Evolutionary conservation across 2,113 vertebrate genomes (phyloP).

Genomic region (Calonectris borealis): DNA sequence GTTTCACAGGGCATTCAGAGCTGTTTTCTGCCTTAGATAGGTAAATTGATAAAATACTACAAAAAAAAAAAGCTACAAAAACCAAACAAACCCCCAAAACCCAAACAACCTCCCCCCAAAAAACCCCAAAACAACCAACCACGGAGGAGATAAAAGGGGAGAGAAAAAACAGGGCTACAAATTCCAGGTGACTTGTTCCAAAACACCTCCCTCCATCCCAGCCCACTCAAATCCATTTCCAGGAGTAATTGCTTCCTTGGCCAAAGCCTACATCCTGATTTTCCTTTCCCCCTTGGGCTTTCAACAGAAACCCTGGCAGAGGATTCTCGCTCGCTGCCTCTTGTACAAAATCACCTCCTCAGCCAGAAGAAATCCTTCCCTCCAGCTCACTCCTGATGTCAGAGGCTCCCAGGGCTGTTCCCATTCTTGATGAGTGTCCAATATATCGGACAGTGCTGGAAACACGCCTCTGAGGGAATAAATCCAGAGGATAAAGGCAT

Average conservation of each 20-base stretch:
- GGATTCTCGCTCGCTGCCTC: neutral
- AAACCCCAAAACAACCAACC: neutral
- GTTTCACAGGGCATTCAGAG: neutral
- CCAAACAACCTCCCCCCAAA: neutral
- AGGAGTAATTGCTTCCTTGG: constrained; percentile 30
- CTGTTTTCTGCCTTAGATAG: neutral
- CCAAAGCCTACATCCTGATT: constrained; percentile 35
- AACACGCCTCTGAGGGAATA: neutral
- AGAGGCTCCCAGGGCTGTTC: neutral
- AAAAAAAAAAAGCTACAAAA: neutral
- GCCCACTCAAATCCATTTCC: constrained; percentile 45
- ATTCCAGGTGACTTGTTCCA: constrained; percentile 35
- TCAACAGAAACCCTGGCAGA: constrained; percentile 21
- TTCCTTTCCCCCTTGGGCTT: neutral
- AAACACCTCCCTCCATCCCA: neutral
- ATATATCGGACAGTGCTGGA: neutral
- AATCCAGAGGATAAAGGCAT: neutral
- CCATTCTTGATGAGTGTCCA: neutral
- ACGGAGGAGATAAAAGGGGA: neutral
- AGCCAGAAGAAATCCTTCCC: constrained; percentile 23
- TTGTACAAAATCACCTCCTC: constrained; percentile 33
- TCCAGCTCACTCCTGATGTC: neutral
- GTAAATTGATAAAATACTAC: neutral
- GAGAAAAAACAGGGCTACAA: neutral
- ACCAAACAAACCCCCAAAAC: neutral